Evolutionary conservation across 2,888 invertebrate species (phyloP), one percentile per base, ranked within the genome.

Genomic region (Ophraella communa): DNA sequence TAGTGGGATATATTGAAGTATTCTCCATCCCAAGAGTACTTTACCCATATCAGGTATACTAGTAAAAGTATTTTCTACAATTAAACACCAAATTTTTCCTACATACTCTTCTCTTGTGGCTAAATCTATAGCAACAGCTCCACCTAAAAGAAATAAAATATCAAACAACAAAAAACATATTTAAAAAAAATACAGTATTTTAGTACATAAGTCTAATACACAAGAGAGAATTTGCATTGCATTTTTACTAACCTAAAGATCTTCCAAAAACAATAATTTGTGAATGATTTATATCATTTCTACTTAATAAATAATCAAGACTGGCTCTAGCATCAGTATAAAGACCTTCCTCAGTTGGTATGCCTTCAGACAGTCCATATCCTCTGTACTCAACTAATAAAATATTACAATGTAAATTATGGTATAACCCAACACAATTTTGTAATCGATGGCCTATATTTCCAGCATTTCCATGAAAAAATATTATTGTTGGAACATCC

Each of bases 391-490:
- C 98, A n/a, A 97, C 88, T 87, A 96, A 88, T 51, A 97, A 83
- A 70, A 97, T 87, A 80, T 98, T 97, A 72, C 93, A 92, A 71
- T 90, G 89, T 58, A 95, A 84, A 76, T 91, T 88, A 74, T 91
- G 88, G 81, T 91, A 95, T 64, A 97, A 85, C 3, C 93, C 94
- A 71, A 90, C 89, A n/a, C 92, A 92, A 84, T 96, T 96, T 75
- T 92, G 89, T 74, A 71, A 59, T 44, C 69, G 61, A 56, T 97
- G 96, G 0, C 97, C 97, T 87, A 97, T 94, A 80, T 97, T 98
- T 11, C 97, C 97, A 57, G 97, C 97, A 87, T 97, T 98, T 4
- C 97, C 97, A 85, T 98, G 97, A 70, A 97, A 90, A 83, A 93
- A 96, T 55, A 97, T 83, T 77, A 97, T 85, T 8, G 96, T 96